Percentiles rank a stretch among this genome's conserved stretches.
Evolutionary conservation across 2,888 invertebrate genomes (phyloP).

Genomic region (Agrochola lota): DNA sequence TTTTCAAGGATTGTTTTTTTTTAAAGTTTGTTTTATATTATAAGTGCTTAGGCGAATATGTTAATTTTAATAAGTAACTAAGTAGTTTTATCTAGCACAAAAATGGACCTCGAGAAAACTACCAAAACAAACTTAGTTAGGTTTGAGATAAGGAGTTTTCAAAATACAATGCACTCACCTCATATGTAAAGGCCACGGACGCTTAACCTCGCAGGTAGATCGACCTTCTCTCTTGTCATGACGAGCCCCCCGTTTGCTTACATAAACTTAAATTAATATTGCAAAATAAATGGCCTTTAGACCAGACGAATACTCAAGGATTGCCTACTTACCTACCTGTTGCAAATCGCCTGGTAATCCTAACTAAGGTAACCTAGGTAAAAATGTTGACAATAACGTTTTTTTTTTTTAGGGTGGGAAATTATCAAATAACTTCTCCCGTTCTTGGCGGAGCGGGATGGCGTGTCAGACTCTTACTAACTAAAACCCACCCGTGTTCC

Average conservation of each 20-base stretch:
- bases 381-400: no score
- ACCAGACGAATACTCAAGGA: neutral
- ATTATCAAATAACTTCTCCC: no score
- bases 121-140: neutral
- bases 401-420: no score
- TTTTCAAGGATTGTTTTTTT: constrained; percentile 26
- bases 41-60: neutral
- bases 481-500: no score
- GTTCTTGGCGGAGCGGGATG: no score
- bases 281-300: constrained; percentile 34
- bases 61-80: neutral
- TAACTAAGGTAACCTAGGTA: no score
- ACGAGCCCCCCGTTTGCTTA: constrained; percentile 39
- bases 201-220: constrained; percentile 33
- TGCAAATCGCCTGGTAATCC: neutral
- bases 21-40: neutral
- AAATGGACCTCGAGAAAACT: neutral
- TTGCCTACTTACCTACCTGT: no score
- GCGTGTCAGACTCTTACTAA: no score
- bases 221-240: constrained; percentile 30
- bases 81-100: neutral
- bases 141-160: neutral
- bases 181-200: neutral
- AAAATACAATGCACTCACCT: neutral
- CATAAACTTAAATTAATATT: constrained; percentile 29